phyloP scores from a whole-genome alignment of 2,888 invertebrate genomes.

The Hipparchia semele region DNA sequence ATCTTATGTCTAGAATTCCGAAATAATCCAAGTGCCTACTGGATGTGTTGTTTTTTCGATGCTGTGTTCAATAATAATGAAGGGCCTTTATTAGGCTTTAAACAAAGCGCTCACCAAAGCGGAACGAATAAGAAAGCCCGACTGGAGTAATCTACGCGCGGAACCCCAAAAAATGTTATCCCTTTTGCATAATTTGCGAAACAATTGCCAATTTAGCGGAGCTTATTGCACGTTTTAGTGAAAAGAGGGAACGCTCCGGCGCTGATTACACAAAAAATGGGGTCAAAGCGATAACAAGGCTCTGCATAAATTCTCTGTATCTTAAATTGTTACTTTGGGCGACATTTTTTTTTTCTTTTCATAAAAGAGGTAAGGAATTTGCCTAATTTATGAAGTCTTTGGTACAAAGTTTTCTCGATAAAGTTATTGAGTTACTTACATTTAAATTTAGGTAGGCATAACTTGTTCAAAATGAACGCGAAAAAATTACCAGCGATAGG shows the following conservation, averaged over 20 bases:
- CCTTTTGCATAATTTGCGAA: slow-evolving; percentile 32
- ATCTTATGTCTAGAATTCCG: too few species aligned
- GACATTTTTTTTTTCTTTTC: slow-evolving; percentile 5
- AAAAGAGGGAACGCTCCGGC: slow-evolving; percentile 28
- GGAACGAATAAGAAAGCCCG: neutral
- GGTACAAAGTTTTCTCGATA: too few species aligned
- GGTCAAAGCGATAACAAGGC: slow-evolving; percentile 29
- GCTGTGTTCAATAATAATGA: too few species aligned
- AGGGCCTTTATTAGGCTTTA: neutral
- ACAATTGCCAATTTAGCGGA: slow-evolving; percentile 38
- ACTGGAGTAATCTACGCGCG: neutral
- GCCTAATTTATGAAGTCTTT: too few species aligned
- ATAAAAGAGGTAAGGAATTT: neutral
- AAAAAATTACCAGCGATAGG: too few species aligned
- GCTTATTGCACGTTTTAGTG: slow-evolving; percentile 33
- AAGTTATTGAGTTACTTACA: too few species aligned
- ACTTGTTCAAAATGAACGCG: too few species aligned
- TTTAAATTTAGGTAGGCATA: too few species aligned
- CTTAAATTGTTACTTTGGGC: slow-evolving; percentile 11
- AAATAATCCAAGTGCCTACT: too few species aligned
- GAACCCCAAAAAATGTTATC: slow-evolving; percentile 27
- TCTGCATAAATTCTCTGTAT: slow-evolving; percentile 23
- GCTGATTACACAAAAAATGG: slow-evolving; percentile 36
- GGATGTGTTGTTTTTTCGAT: too few species aligned
- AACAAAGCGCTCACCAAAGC: neutral